Evolutionary conservation across 2,888 invertebrate species (phyloP), one percentile per base, ranked within the genome.

Genomic region (Saturnia pavonia): DNA sequence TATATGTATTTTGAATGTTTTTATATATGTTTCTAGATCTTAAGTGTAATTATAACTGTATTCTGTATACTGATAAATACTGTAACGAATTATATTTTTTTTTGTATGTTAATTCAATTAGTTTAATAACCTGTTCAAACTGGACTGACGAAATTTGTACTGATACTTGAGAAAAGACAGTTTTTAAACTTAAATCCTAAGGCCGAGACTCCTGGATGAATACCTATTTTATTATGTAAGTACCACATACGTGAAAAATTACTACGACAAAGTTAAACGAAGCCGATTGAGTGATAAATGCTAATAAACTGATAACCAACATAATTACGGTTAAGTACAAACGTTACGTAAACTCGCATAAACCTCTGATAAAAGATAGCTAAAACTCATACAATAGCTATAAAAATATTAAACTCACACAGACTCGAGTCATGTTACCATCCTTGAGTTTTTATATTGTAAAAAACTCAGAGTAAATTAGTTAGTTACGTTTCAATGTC

Each of bases 401-500:
- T 68, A 43, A 51, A 45, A 68, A 71, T 72, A 71, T 69, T 43
- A 70, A 70, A 68, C 67, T 22, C 66, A 63, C 68, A 69, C 60
- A 63, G 70, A 73, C 70, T 73, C 81, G 82, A 85, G 76, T 85
- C 82, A 86, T 75, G 81, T 79, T 78, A 78, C 78, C 77, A 75
- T 73, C 73, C 73, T 78, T 72, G 70, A 72, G 67, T 74, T 85
- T 87, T 86, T 86, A 85, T 79, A 76, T 78, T 74, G 70, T 72
- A 72, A 70, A 74, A 72, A 75, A 76, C 73, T 74, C 75, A 72
- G 76, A n/a, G n/a, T n/a, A n/a, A n/a, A n/a, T 76, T 80, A 80
- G 81, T 72, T 83, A 72, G 75, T 75, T 79, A 65, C 65, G 40
- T 81, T 77, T 78, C 85, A 85, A 83, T 84, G 86, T 85, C 88